These are phyloP conservation scores for Pseudoips prasinana DNA, from an alignment of 2,888 invertebrate species.

Conservation along the genomic window DNA sequence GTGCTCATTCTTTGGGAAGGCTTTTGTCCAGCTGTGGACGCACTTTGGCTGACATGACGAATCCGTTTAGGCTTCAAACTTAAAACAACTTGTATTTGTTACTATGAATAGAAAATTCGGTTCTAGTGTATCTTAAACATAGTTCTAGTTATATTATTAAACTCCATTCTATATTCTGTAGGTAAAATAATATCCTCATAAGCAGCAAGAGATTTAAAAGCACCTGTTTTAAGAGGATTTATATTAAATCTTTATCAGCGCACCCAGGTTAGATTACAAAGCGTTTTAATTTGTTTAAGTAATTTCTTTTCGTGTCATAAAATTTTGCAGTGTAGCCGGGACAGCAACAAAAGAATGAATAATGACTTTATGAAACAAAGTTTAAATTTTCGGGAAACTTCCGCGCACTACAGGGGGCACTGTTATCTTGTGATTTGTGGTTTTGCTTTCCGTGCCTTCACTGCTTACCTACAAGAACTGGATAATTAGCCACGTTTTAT, in stretches of 20 bases:
- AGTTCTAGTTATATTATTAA: too few species aligned
- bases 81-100: too few species aligned
- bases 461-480: slow-evolving; percentile 9
- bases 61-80: too few species aligned
- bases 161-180: too few species aligned
- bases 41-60: too few species aligned
- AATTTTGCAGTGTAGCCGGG: slow-evolving; percentile 65
- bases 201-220: too few species aligned
- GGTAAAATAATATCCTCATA: too few species aligned
- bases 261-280: slow-evolving; percentile 52
- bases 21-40: too few species aligned
- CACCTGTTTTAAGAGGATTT: too few species aligned
- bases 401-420: slow-evolving; percentile 57
- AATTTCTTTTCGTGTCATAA: slow-evolving; percentile 73
- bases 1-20: too few species aligned
- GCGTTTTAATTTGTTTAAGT: slow-evolving; percentile 70
- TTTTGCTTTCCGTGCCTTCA: slow-evolving; percentile 45
- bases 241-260: slow-evolving; percentile 33
- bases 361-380: slow-evolving; percentile 76
- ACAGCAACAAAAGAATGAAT: slow-evolving; percentile 77
- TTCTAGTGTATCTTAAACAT: too few species aligned
- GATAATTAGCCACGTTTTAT: slow-evolving; percentile 19
- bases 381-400: slow-evolving; percentile 68
- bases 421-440: slow-evolving; percentile 68
- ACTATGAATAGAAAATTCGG: too few species aligned